Base-by-base conservation (phyloP, 1,140 invertebrate genomes). In the Samia ricini region DNA sequence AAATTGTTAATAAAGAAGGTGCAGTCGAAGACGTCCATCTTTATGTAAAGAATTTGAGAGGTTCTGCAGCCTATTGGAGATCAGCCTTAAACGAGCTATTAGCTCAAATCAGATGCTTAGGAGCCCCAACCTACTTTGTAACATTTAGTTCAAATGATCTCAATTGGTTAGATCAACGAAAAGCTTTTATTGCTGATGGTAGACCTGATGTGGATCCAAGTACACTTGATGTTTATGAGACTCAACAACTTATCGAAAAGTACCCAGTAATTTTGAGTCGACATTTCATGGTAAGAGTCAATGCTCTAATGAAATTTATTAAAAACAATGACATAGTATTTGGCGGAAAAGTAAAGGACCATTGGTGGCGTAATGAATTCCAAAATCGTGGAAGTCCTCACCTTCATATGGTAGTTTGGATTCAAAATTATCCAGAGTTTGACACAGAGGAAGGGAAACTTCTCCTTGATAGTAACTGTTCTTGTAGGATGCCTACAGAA, bases 141-240 rank as follows among this genome's bases (percentile, higher is more conserved):
- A 86, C 79, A 29, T 85, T 83, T 2, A 82, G 77, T 54, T 81
- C 65, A 18, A 86, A 88, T 71, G 82, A 88, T 72, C 59, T 85
- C 7, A 24, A 79, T 49, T 82, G 74, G 79, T 23, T 63, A 19
- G 77, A 83, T 68, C 71, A 72, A 60, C 63, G 60, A 52, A 88
- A 76, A 66, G 79, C 66, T 23, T 61, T 75, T 7, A 71, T 88
- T 54, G 71, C 69, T 59, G 82, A 79, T 70, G 72, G 72, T 54
- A 70, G 65, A 67, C 66, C 52, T n/a, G 42, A 81, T 51, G 63
- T 63, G 29, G 72, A 81, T 66, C 81, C 78, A 36, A 60, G 19
- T 63, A 55, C 54, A 7, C 20, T 84, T 26, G 55, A 65, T 55
- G 64, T 81, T 63, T 21, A 76, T 57, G 77, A 79, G 51, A 72